Evolutionary conservation across 2,888 invertebrate genomes (phyloP), one percentile per base, ranked within the genome.

Genomic region (Parnassius glacialis): DNA sequence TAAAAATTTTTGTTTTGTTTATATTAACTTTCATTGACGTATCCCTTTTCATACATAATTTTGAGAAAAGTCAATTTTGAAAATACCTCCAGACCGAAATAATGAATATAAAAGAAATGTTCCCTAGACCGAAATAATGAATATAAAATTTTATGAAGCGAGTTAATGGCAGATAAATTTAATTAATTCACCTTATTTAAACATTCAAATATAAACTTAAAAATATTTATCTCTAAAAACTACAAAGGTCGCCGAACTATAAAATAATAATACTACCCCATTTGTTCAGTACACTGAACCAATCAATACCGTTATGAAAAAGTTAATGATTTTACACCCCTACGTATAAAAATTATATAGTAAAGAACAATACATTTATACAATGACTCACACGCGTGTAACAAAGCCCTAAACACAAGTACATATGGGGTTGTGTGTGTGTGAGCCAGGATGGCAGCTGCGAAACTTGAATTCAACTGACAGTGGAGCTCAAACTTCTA

Each of bases 401-500:
- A 73, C 71, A 70, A 74, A 69, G 71, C 59, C 64, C 12, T 16
- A 25, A 51, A 62, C 71, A 73, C 74, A 25, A 51, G 61, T 72
- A 73, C 74, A 74, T 70, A 70, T 67, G 64, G 67, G 65, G 43
- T 64, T 61, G 65, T 65, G 63, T 67, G 67, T 71, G 34, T 72
- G 70, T 75, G 74, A 74, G 74, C 74, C 74, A 52, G 53, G 41
- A 78, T 80, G 85, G 83, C 90, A 90, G 90, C 90, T 91, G 90
- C 90, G 83, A 74, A 87, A 87, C 84, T 87, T 80, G 87, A 83
- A 86, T 84, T 76, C 79, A 71, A 71, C 68, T 57, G 81, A 65
- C 80, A 74, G 75, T 63, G 87, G 75, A 70, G 80, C 84, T 81
- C 89, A 91, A 91, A 89, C 80, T 87, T 84, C 84, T 76, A 75